Percentiles rank a stretch among this genome's conserved stretches.
Evolutionary conservation across 2,888 invertebrate species (phyloP).

Genomic region (Cryptocephalus primarius): DNA sequence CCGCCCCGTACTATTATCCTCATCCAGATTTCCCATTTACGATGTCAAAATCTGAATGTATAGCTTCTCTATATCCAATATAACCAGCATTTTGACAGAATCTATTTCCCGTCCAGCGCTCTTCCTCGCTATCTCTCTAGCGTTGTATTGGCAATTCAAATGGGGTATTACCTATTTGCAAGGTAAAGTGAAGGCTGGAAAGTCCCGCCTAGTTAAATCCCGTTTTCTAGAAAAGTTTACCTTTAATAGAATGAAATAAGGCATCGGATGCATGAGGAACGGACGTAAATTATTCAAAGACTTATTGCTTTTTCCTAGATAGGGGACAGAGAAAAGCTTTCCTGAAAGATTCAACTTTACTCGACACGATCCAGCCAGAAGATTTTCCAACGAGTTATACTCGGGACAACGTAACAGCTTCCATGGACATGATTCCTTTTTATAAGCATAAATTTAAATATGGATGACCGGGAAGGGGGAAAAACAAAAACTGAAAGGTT

Average conservation of each 20-base stretch:
- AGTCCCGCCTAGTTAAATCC: not conserved
- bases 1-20: not conserved
- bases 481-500: too few species aligned
- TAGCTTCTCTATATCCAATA: not conserved
- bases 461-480: too few species aligned
- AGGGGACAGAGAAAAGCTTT: too few species aligned
- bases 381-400: too few species aligned
- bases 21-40: not conserved
- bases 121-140: not conserved
- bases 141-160: not conserved
- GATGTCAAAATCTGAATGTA: not conserved
- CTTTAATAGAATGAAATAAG: not conserved
- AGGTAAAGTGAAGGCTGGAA: not conserved
- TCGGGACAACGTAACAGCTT: too few species aligned
- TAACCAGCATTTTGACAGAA: constrained; percentile 4
- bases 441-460: too few species aligned
- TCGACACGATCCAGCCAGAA: too few species aligned
- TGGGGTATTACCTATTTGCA: not conserved
- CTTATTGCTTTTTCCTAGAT: not conserved
- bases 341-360: too few species aligned
- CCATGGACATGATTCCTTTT: too few species aligned
- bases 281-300: not conserved
- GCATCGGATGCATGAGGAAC: not conserved
- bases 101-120: constrained; percentile 5
- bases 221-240: not conserved